Evolutionary conservation across 2,888 invertebrate genomes (phyloP).

Genomic region (Erebia ligea): DNA sequence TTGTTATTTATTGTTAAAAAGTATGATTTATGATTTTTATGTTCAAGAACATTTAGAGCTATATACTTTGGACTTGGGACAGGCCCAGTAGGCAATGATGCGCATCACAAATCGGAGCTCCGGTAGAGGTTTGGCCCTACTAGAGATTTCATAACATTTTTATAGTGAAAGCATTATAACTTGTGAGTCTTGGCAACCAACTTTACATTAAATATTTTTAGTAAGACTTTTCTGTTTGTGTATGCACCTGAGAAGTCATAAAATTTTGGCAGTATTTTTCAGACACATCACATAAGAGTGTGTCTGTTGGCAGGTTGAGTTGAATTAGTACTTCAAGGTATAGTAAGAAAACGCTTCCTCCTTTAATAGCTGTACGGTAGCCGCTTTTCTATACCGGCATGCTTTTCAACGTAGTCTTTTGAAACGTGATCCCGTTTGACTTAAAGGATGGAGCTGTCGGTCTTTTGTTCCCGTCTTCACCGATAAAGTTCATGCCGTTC

Average conservation of each 20-base stretch:
- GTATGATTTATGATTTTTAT: too few species aligned
- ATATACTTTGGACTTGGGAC: too few species aligned
- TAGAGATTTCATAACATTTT: too few species aligned
- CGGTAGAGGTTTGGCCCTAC: too few species aligned
- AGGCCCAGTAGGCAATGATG: too few species aligned
- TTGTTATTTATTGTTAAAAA: too few species aligned
- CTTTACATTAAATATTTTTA: too few species aligned
- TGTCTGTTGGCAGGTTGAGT: not conserved
- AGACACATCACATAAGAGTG: too few species aligned
- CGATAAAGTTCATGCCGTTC: slow-evolving; percentile 14
- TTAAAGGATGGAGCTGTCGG: slow-evolving; percentile 16
- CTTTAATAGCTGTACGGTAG: not conserved
- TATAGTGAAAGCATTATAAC: not conserved
- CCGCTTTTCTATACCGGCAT: not conserved
- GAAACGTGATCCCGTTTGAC: slow-evolving; percentile 19
- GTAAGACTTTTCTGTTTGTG: too few species aligned
- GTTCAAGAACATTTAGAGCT: too few species aligned
- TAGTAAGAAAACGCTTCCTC: not conserved
- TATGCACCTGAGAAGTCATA: not conserved
- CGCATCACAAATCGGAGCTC: too few species aligned
- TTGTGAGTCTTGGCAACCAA: too few species aligned
- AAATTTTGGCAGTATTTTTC: not conserved
- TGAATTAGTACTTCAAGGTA: not conserved
- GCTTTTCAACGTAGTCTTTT: slow-evolving; percentile 16
- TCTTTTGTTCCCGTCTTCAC: slow-evolving; percentile 11